Percentiles rank a stretch among this genome's conserved stretches.
These are phyloP conservation scores for Botia almorhae DNA, from an alignment of 2,797 vertebrate species.

Conservation along the genomic window DNA sequence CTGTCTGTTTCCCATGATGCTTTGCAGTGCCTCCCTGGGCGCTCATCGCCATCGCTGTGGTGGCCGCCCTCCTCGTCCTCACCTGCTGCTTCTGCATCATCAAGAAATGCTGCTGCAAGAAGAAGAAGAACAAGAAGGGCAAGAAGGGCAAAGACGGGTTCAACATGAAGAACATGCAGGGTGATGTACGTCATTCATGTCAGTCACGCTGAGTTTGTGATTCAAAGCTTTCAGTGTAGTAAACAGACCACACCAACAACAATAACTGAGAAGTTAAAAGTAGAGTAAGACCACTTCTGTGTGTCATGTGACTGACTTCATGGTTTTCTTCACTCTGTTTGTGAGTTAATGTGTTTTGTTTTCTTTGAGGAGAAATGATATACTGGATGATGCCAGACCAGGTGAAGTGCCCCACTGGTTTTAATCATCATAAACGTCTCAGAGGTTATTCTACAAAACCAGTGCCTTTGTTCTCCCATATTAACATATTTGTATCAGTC, in stretches of 20 bases:
- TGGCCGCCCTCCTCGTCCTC: conserved; percentile 89
- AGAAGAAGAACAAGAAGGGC: conserved; percentile 98
- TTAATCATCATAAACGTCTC: not conserved
- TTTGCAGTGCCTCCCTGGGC: conserved; percentile 93
- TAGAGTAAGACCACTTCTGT: not conserved
- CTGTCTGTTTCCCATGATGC: not conserved
- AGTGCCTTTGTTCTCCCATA: not conserved
- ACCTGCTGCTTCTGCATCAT: conserved; percentile 99
- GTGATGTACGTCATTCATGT: conserved; percentile 73
- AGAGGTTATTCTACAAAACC: not conserved
- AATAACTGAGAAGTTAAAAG: conserved; percentile 26
- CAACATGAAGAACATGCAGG: conserved; percentile 87
- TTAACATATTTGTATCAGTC: not conserved
- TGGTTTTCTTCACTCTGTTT: conserved; percentile 67
- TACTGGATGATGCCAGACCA: conserved; percentile 51
- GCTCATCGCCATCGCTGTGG: conserved; percentile 92
- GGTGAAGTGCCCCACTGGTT: not conserved
- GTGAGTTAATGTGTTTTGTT: conserved; percentile 69
- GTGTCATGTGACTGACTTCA: conserved; percentile 48
- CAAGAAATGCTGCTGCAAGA: conserved; percentile 99
- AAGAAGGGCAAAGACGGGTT: conserved; percentile 94
- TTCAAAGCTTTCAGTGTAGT: not conserved
- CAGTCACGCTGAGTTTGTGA: conserved; percentile 1
- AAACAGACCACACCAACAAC: conserved; percentile 5
- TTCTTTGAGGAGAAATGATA: conserved; percentile 75